Base-by-base conservation (phyloP, 1,140 invertebrate genomes). In the Planococcus citri region DNA sequence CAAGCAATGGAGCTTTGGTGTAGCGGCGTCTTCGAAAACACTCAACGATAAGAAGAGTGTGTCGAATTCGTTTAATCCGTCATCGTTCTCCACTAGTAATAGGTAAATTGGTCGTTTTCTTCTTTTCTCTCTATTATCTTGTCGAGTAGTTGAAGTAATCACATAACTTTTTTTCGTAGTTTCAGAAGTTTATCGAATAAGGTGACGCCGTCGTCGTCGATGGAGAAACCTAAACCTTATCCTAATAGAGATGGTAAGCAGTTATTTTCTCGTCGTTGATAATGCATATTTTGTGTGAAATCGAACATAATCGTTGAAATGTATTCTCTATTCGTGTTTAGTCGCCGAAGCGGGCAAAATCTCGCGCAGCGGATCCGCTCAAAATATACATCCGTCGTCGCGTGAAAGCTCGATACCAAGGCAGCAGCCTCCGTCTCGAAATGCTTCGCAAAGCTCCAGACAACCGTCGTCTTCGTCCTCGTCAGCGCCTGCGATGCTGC, bases 321-420 rank as follows among this genome's bases (percentile, higher is more conserved):
- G 57, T 9, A 9, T 60, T 9, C n/a, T 60, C 8, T 22, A 60
- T 60, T 60, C 57, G 8, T 60, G 6, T 60, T 60, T n/a, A 51
- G 41, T 3, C 51, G 27, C 12, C 58, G 27, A 27, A 27, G 10
- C 9, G 6, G 58, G 25, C 17, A 64, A 57, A 51, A 27, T 22
- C 1, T 51, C 58, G 25, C 41, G 58, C 17, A 33, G 33, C 17
- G 41, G 33, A 17, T 27, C 29, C 27, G n/a, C 33, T 8, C 33
- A 69, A 51, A 37, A 24, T 58, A 20, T 68, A 8, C 68, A 38
- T n/a, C 64, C 68, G 27, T 12, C 29, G 3, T 70, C 71, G 3
- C 57, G 71, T 20, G 70, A 71, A 14, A 71, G 67, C 24, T 71
- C 70, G 25, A 27, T 71, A 37, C 64, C 20, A 2, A 68, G 60